Evolutionary conservation across 2,888 invertebrate species (phyloP).

Genomic region (Sminthurides aquaticus): DNA sequence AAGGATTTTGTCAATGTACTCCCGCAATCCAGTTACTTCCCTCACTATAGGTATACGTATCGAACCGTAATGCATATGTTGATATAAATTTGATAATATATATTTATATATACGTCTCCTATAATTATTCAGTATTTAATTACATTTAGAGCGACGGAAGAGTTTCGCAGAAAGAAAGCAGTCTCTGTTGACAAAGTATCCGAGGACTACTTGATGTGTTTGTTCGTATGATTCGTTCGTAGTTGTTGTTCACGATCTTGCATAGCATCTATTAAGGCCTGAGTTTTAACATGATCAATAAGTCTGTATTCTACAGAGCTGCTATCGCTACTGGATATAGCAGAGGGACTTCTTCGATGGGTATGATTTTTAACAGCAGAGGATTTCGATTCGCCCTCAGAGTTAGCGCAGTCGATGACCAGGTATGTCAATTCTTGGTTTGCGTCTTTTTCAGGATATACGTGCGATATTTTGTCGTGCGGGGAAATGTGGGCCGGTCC

Average conservation of each 20-base stretch:
- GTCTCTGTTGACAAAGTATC: no score
- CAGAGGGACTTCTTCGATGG: conserved; percentile 20
- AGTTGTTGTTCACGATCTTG: conserved; percentile 40
- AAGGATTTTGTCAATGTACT: no score
- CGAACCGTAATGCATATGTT: no score
- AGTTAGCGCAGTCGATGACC: conserved; percentile 36
- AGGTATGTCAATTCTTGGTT: conserved; percentile 37
- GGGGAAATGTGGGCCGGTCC: conserved; percentile 38
- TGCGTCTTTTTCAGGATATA: conserved; percentile 31
- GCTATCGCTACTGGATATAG: conserved; percentile 11
- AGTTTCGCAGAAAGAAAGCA: neutral
- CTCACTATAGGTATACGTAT: no score
- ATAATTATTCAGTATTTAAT: no score
- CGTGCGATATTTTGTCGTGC: conserved; percentile 28
- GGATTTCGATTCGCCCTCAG: conserved; percentile 23
- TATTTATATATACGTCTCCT: no score
- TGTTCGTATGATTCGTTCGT: conserved; percentile 17
- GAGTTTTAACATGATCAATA: conserved; percentile 42
- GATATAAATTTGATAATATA: no score
- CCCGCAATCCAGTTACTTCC: no score
- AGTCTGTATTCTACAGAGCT: conserved; percentile 41
- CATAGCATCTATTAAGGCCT: conserved; percentile 40
- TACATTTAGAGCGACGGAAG: neutral
- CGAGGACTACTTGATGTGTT: conserved; percentile 15
- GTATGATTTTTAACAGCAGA: conserved; percentile 21